A percentile compares a stretch with the other conserved stretches of the same genome.
Conservation (phyloP, 2,113 vertebrate species). For the Collichthys lucidus region DNA sequence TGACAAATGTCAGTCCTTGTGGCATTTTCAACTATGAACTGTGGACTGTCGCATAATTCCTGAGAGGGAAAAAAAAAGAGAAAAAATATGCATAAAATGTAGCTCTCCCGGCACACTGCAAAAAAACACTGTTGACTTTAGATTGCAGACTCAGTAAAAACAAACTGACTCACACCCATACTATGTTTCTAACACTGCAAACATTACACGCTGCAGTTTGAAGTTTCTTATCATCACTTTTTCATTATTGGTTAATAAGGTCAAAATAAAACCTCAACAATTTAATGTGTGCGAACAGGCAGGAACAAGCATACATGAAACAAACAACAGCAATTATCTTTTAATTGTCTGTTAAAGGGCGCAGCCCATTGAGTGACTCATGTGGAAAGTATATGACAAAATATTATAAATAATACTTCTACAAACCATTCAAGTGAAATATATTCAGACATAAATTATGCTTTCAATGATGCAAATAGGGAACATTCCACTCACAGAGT, state of each 20-base stretch:
- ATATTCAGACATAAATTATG: background rate
- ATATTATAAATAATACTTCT: background rate
- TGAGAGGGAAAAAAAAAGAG: slow-evolving; percentile 15
- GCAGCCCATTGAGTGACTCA: background rate
- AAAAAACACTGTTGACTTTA: background rate
- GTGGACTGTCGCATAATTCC: slow-evolving; percentile 54
- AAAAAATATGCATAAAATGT: too few species aligned
- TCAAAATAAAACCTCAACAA: background rate
- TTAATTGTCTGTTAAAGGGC: too few species aligned
- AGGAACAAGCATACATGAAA: background rate
- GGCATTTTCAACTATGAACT: slow-evolving; percentile 84
- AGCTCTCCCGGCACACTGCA: background rate
- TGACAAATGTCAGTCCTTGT: slow-evolving; percentile 91
- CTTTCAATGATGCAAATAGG: background rate
- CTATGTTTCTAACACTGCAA: background rate
- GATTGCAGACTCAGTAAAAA: background rate
- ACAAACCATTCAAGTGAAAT: background rate
- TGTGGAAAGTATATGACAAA: background rate
- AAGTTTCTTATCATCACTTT: too few species aligned
- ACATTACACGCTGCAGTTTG: background rate
- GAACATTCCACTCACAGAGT: too few species aligned
- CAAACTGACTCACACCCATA: background rate
- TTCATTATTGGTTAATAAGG: background rate
- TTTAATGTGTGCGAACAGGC: background rate
- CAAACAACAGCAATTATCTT: background rate